A percentile compares a stretch with the other conserved stretches of the same genome.
These are phyloP conservation scores for Hesperophylax magnus DNA, from an alignment of 1,140 invertebrate species.

Conservation along the genomic window DNA sequence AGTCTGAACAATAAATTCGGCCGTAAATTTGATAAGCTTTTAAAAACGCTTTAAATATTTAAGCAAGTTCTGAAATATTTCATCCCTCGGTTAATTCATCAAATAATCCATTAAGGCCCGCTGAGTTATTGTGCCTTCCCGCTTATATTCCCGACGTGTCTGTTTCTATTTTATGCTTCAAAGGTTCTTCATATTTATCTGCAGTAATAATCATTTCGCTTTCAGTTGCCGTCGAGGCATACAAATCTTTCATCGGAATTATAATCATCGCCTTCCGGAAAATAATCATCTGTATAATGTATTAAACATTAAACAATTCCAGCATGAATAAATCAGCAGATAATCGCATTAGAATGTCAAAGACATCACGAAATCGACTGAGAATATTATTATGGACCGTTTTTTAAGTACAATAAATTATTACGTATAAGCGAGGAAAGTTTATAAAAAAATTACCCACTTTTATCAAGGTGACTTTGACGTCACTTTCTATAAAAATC, in stretches of 20 bases:
- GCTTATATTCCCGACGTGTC: constrained; percentile 20
- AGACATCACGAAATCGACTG: too few species aligned
- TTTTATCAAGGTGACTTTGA: too few species aligned
- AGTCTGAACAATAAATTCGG: constrained; percentile 18
- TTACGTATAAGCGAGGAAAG: too few species aligned
- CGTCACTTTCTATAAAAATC: too few species aligned
- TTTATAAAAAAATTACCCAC: too few species aligned
- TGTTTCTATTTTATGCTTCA: constrained; percentile 13
- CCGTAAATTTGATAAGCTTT: constrained; percentile 28
- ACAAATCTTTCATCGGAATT: constrained; percentile 6
- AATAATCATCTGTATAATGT: too few species aligned
- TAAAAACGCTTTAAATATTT: constrained; percentile 29
- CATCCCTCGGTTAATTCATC: constrained; percentile 35
- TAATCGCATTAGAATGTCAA: too few species aligned
- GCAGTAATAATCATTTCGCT: neutral
- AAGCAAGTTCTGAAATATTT: constrained; percentile 25
- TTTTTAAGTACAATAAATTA: too few species aligned
- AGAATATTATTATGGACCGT: too few species aligned
- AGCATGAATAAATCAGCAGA: too few species aligned
- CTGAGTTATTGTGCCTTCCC: constrained; percentile 23
- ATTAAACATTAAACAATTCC: too few species aligned
- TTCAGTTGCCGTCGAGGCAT: constrained; percentile 4
- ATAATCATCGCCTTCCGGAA: neutral
- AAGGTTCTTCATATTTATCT: constrained; percentile 35
- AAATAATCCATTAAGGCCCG: constrained; percentile 18